Conservation (phyloP, 1,140 invertebrate genomes). For the Teleopsis dalmanni region DNA sequence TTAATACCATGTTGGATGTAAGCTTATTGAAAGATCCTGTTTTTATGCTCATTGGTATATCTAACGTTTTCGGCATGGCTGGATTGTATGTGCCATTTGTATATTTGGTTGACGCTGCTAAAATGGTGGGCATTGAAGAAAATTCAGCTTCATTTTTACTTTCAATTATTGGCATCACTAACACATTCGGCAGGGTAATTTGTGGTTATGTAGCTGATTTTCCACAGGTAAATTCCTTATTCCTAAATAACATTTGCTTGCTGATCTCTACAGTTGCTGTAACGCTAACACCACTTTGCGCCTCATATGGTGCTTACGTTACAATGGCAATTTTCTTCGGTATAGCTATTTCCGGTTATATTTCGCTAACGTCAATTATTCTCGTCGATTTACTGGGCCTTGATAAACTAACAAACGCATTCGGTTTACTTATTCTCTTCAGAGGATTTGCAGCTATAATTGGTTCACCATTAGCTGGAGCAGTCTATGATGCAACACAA, state of each 20-base stretch:
- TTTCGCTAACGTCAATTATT: slow-evolving; percentile 95
- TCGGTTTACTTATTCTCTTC: slow-evolving; percentile 90
- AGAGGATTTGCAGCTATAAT: slow-evolving; percentile 86
- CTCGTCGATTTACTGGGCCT: slow-evolving; percentile 91
- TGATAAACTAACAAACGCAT: slow-evolving; percentile 93
- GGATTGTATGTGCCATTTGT: slow-evolving; percentile 94
- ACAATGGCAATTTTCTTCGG: slow-evolving; percentile 87
- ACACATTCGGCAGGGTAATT: slow-evolving; percentile 79
- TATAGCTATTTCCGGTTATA: slow-evolving; percentile 92
- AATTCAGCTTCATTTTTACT: slow-evolving; percentile 77
- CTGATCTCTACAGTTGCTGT: slow-evolving; percentile 82
- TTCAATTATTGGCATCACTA: slow-evolving; percentile 93
- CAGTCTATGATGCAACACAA: slow-evolving; percentile 78
- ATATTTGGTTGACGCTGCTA: slow-evolving; percentile 80
- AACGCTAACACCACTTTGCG: slow-evolving; percentile 74
- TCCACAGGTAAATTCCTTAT: slow-evolving; percentile 79
- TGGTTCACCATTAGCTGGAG: slow-evolving; percentile 73
- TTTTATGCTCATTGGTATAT: slow-evolving; percentile 87
- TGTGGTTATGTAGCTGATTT: slow-evolving; percentile 82
- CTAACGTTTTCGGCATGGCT: slow-evolving; percentile 85
- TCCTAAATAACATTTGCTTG: slow-evolving; percentile 92
- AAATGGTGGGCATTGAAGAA: slow-evolving; percentile 59
- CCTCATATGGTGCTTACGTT: slow-evolving; percentile 67
- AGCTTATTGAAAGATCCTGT: slow-evolving; percentile 82
- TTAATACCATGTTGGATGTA: slow-evolving; percentile 90